phyloP scores from a whole-genome alignment of 2,888 invertebrate species.

The Apodemia mormo region DNA sequence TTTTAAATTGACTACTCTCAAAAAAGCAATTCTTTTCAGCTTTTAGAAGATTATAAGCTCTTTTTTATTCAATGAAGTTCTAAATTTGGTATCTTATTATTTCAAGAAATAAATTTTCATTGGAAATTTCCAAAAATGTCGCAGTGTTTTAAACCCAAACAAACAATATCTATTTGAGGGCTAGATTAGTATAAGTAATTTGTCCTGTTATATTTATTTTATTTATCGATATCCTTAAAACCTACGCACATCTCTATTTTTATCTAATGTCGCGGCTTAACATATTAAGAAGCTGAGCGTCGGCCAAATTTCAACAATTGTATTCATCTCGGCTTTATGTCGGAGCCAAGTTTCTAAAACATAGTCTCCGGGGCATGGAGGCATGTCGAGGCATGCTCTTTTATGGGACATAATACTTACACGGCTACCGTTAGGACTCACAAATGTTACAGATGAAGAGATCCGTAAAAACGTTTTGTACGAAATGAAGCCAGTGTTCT shows the following conservation, averaged over 20 bases:
- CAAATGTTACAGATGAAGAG: constrained; percentile 2
- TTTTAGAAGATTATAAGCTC: too few relatives aligned
- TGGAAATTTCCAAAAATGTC: too few relatives aligned
- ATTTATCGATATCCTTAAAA: background rate
- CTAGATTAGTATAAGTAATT: background rate
- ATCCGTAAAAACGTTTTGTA: background rate
- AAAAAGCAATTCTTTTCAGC: too few relatives aligned
- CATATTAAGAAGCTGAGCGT: constrained; percentile 49
- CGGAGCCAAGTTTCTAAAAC: constrained; percentile 59
- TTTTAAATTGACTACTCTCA: too few relatives aligned
- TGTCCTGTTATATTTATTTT: background rate
- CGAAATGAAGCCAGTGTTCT: background rate
- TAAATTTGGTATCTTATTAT: too few relatives aligned
- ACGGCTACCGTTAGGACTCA: background rate
- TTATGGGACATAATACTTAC: constrained; percentile 14
- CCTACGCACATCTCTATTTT: constrained; percentile 37
- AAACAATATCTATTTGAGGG: too few relatives aligned
- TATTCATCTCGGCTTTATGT: constrained; percentile 39
- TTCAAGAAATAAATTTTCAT: too few relatives aligned
- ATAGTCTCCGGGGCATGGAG: constrained; percentile 39
- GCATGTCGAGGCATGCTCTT: constrained; percentile 17
- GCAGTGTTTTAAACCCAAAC: too few relatives aligned
- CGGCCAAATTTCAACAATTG: constrained; percentile 58
- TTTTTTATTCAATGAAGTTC: too few relatives aligned
- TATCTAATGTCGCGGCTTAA: constrained; percentile 48